Evolutionary conservation across 1,140 invertebrate genomes (phyloP).

Genomic region (Fopius arisanus): DNA sequence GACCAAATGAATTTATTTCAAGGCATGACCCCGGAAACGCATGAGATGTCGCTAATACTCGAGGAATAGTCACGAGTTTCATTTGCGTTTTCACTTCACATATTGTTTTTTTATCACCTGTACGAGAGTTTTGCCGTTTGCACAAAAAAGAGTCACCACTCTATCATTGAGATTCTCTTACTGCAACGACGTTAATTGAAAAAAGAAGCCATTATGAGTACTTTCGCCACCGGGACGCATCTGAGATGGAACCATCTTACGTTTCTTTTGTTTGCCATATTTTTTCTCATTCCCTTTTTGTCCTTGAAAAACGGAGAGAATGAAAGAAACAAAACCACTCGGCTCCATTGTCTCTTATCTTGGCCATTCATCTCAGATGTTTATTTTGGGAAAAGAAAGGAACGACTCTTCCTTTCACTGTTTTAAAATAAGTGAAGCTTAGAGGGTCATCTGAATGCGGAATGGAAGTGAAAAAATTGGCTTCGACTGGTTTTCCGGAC

Average conservation of each 20-base stretch:
- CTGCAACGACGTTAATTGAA: slow-evolving; percentile 29
- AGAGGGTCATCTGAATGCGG: slow-evolving; percentile 20
- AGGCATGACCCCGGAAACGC: slow-evolving; percentile 60
- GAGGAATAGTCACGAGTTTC: slow-evolving; percentile 21
- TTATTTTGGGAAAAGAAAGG: not conserved
- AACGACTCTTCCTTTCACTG: not conserved
- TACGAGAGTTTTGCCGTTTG: slow-evolving; percentile 26
- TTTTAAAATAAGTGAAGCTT: slow-evolving; percentile 19
- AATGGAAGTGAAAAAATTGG: slow-evolving; percentile 19
- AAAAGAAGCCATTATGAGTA: slow-evolving; percentile 1
- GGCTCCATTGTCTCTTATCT: slow-evolving; percentile 49
- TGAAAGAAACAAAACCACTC: not conserved
- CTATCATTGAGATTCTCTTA: slow-evolving; percentile 31
- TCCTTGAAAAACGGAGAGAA: not conserved
- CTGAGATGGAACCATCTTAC: slow-evolving; percentile 20
- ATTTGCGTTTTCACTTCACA: not conserved
- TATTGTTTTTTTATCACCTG: slow-evolving; percentile 3
- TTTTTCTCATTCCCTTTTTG: slow-evolving; percentile 3
- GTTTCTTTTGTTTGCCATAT: slow-evolving; percentile 19
- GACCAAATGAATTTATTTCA: slow-evolving; percentile 56
- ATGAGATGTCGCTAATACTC: not conserved
- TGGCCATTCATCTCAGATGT: slow-evolving; percentile 47
- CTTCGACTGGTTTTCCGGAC: not conserved
- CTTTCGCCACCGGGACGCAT: not conserved
- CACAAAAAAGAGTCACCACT: slow-evolving; percentile 33